These are phyloP conservation scores for Pteropus alecto DNA, from an alignment of 2,113 vertebrate genomes.

Conservation along the genomic window DNA sequence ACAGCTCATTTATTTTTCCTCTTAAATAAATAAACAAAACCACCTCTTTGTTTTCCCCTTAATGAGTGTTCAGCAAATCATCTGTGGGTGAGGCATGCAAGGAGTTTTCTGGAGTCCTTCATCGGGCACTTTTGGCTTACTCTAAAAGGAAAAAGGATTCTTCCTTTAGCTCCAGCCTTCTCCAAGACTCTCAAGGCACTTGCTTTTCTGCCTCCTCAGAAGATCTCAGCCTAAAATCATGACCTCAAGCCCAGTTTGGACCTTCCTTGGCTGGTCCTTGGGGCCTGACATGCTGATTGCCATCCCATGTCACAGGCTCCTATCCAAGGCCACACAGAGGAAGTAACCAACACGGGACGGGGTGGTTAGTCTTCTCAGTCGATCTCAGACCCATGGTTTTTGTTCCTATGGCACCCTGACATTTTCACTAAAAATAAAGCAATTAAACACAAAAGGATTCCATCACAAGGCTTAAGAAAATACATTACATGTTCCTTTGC, in stretches of 20 bases:
- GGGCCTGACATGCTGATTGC: background rate
- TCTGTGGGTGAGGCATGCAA: conserved; percentile 64
- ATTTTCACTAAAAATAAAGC: conserved; percentile 53
- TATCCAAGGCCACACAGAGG: background rate
- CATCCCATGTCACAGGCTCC: background rate
- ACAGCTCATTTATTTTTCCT: conserved; percentile 82
- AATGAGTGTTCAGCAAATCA: conserved; percentile 72
- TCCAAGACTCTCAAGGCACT: background rate
- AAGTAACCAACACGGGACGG: background rate
- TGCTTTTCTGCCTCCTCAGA: background rate
- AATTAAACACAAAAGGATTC: conserved; percentile 64
- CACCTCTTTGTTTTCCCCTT: conserved; percentile 75
- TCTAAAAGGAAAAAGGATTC: background rate
- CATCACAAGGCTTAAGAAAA: conserved; percentile 56
- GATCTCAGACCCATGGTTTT: background rate
- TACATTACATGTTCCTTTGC: background rate
- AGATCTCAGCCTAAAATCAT: background rate
- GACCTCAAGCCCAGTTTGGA: background rate
- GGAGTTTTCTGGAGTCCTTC: conserved; percentile 69
- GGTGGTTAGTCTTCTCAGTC: background rate
- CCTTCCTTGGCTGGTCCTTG: background rate
- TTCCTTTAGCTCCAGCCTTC: background rate
- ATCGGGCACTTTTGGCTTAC: conserved; percentile 50
- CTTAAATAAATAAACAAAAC: conserved; percentile 78
- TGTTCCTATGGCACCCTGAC: conserved; percentile 24